Conservation (phyloP, 2,888 invertebrate genomes). For the Lasioglossum malachurum region DNA sequence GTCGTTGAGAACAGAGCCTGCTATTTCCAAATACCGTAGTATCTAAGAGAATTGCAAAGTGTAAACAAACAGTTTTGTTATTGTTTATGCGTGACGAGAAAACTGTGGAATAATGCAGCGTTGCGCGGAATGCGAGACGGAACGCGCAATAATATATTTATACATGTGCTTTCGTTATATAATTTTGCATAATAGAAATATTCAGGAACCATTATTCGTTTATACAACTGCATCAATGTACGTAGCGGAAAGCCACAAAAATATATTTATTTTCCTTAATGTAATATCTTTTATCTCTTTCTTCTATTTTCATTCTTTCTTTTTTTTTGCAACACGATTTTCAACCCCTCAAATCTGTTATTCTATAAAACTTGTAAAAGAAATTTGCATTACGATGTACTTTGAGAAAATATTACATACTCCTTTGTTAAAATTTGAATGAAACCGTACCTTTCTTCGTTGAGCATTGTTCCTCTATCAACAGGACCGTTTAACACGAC, state of each 20-base stretch:
- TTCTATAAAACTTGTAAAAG: constrained; percentile 48
- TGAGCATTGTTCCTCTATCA: constrained; percentile 45
- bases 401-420: constrained; percentile 40
- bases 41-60: neutral
- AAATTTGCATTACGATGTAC: constrained; percentile 36
- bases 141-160: constrained; percentile 17
- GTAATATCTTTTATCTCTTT: constrained; percentile 22
- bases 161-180: constrained; percentile 35
- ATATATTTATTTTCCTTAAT: constrained; percentile 49
- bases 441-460: constrained; percentile 37
- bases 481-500: constrained; percentile 34
- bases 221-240: constrained; percentile 43
- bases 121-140: neutral
- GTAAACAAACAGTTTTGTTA: neutral
- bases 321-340: constrained; percentile 44
- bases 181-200: constrained; percentile 52
- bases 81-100: neutral
- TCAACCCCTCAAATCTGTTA: constrained; percentile 44
- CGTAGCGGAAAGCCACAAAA: constrained; percentile 55
- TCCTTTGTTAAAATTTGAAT: constrained; percentile 48
- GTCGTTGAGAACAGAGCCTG: neutral
- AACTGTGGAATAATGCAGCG: neutral
- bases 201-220: constrained; percentile 57
- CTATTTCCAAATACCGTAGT: constrained; percentile 5
- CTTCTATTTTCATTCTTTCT: neutral